Evolutionary conservation across 2,888 invertebrate genomes (phyloP), one percentile per base, ranked within the genome.

Genomic region (Tachystola acroxantha): DNA sequence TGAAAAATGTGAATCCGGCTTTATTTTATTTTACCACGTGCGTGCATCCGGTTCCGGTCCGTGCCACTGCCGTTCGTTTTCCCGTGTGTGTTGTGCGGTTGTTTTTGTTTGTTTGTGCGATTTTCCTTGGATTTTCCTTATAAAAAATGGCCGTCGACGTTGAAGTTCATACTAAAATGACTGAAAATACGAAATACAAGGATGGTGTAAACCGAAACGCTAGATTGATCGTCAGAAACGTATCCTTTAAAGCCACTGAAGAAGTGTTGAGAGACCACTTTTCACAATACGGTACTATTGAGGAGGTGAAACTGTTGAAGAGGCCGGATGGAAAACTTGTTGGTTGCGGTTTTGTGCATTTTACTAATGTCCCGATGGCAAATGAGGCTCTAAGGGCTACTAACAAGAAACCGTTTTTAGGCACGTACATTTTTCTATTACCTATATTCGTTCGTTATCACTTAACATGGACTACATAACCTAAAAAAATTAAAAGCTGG

Each of bases 321-420:
- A 91, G 89, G 45, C 86, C 92, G 0, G 92, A 94, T 74, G 94
- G 94, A 0, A 92, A 91, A 60, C 76, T 93, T 7, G 92, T 94
- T 1, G 97, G 97, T 3, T 97, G 96, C 75, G 96, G 94, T 2
- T 98, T 98, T 75, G 88, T 98, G 2, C 96, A 97, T 67, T 98
- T 91, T 62, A 90, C 90, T 33, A 89, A 89, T 10, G 89, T 93
- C 3, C 90, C 91, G 40, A 91, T 92, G 76, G 97, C 97, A 5
- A 92, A 93, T 10, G 92, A 93, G 60, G 97, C 96, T 0, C 88
- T 94, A 42, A 75, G 89, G 39, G 88, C 91, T 42, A 90, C 91
- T 6, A 92, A 93, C 58, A 91, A 91, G 34, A 90, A 91, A 58
- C 88, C 89, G 32, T 90, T 93, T 48, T 59, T 91, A 45, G 89